phyloP scores from a whole-genome alignment of 2,797 vertebrate species.

The Hapalemur alaotrensis region DNA sequence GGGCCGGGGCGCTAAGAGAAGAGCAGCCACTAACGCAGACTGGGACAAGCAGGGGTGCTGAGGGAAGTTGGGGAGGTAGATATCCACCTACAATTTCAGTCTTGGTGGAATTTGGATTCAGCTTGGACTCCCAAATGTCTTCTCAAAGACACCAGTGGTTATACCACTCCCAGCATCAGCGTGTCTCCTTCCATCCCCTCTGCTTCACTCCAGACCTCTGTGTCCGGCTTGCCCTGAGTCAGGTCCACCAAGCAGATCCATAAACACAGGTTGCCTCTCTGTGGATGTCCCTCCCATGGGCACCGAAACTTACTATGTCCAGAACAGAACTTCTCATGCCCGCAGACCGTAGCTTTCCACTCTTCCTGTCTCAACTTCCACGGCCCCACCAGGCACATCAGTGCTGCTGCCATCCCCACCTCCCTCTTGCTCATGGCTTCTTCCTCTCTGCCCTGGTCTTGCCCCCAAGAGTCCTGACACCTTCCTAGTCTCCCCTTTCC shows the following conservation, averaged over 20 bases:
- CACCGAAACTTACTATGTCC: background rate
- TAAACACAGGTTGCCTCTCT: background rate
- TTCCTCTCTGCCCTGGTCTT: background rate
- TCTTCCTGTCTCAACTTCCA: background rate
- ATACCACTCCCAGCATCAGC: background rate
- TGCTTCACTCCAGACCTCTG: background rate
- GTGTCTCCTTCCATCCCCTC: background rate
- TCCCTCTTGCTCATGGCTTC: background rate
- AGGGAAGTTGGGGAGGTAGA: background rate
- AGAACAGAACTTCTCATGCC: background rate
- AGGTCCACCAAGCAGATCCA: background rate
- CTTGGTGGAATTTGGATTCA: background rate
- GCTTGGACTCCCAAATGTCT: background rate
- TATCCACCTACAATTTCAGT: background rate
- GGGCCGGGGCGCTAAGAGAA: background rate
- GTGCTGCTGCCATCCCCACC: background rate
- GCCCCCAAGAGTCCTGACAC: background rate
- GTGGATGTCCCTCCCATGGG: background rate
- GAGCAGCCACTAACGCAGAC: background rate
- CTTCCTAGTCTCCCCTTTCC: background rate
- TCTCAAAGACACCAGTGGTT: background rate
- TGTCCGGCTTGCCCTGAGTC: background rate
- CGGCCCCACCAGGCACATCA: rapidly evolving
- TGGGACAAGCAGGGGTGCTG: background rate
- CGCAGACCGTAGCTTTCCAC: background rate